phyloP scores from a whole-genome alignment of 2,113 vertebrate genomes.

The Pyrgilauda ruficollis region DNA sequence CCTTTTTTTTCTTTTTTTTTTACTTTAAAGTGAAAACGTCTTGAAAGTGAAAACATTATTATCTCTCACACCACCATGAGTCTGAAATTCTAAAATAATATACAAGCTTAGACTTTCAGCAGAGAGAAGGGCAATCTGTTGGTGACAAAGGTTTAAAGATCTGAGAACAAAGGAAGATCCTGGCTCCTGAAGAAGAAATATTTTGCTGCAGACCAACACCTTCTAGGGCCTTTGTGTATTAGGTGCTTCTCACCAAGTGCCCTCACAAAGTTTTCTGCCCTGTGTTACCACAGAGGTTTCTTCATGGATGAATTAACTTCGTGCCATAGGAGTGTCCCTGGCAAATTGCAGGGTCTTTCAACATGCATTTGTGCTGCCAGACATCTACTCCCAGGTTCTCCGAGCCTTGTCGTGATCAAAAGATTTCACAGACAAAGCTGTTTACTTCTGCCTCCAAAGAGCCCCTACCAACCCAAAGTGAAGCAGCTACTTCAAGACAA shows the following conservation, averaged over 20 bases:
- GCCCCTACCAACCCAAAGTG: background rate
- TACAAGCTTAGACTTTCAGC: background rate
- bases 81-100: background rate
- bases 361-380: background rate
- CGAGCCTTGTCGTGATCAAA: background rate
- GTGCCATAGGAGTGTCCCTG: background rate
- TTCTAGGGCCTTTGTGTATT: background rate
- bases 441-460: background rate
- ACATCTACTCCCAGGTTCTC: background rate
- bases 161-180: background rate
- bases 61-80: background rate
- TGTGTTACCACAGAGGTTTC: background rate
- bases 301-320: background rate
- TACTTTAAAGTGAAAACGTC: background rate
- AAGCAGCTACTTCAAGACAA: background rate
- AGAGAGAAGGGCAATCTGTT: background rate
- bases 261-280: background rate
- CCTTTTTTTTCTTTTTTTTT: background rate
- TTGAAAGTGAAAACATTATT: background rate
- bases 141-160: background rate
- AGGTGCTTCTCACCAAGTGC: background rate
- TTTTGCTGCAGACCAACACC: background rate
- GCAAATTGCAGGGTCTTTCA: background rate
- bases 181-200: background rate
- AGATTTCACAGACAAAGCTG: background rate